A percentile compares a stretch with the other conserved stretches of the same genome.
These are phyloP conservation scores for Arrhamphus sclerolepis DNA, from an alignment of 2,797 vertebrate genomes.

Conservation along the genomic window DNA sequence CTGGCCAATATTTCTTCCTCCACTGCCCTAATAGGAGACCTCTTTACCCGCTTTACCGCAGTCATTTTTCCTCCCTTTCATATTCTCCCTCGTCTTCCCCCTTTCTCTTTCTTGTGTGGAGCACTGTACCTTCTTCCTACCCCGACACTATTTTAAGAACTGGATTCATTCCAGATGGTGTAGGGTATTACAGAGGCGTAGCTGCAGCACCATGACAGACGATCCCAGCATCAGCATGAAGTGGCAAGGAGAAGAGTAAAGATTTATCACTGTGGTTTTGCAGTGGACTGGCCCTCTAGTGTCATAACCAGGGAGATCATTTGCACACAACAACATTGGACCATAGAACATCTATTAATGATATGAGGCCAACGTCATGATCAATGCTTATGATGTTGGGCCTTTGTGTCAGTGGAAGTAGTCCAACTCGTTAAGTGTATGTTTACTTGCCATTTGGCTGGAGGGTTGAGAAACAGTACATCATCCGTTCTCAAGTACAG, in stretches of 20 bases:
- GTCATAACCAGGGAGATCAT: slow-evolving; percentile 59
- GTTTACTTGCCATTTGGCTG: slow-evolving; percentile 15
- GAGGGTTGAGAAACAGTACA: background rate
- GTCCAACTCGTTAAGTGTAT: slow-evolving; percentile 54
- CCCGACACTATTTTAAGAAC: slow-evolving; percentile 70
- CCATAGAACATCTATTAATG: slow-evolving; percentile 54
- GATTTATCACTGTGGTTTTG: slow-evolving; percentile 60
- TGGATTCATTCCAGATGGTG: slow-evolving; percentile 59
- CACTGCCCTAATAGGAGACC: slow-evolving; percentile 66
- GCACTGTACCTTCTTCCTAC: slow-evolving; percentile 37
- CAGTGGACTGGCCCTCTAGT: slow-evolving; percentile 50
- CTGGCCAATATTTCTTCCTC: slow-evolving; percentile 74
- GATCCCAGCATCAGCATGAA: slow-evolving; percentile 24
- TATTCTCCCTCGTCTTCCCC: slow-evolving; percentile 42
- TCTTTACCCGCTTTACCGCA: slow-evolving; percentile 53
- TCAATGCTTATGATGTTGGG: slow-evolving; percentile 66
- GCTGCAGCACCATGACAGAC: slow-evolving; percentile 47
- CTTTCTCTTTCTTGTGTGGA: slow-evolving; percentile 51
- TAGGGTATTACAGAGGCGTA: slow-evolving; percentile 52
- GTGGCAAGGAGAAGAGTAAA: slow-evolving; percentile 19
- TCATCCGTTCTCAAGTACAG: slow-evolving; percentile 20
- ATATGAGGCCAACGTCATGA: slow-evolving; percentile 51
- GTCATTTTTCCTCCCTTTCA: slow-evolving; percentile 63
- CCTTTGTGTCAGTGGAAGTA: slow-evolving; percentile 31
- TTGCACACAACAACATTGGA: slow-evolving; percentile 42